Evolutionary conservation across 2,113 vertebrate species (phyloP).

Genomic region (Phyllostomus discolor): DNA sequence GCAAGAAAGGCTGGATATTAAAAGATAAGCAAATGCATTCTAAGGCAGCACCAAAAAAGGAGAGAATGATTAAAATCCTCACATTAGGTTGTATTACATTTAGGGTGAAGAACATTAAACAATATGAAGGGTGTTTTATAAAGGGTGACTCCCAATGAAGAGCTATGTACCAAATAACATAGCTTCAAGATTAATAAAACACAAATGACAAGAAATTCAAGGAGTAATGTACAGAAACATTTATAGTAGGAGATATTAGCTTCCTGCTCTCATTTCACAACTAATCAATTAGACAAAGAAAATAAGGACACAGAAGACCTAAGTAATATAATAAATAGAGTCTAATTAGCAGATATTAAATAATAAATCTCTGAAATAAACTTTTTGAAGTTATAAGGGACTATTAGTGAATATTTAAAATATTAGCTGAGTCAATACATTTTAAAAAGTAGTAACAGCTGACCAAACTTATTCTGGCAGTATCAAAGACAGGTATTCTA

Average conservation of each 20-base stretch:
- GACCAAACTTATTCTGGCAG: not conserved
- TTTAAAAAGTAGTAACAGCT: not conserved
- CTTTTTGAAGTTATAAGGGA: not conserved
- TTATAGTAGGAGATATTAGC: not conserved
- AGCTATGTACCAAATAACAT: not conserved
- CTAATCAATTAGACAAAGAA: not conserved
- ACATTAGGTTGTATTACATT: not conserved
- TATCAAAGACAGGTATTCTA: not conserved
- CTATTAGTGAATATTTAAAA: not conserved
- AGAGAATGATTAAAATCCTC: not conserved
- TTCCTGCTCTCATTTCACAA: not conserved
- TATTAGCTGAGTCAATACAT: not conserved
- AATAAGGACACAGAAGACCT: not conserved
- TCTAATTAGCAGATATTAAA: not conserved
- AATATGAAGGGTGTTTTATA: not conserved
- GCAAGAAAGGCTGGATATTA: not conserved
- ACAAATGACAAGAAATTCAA: not conserved
- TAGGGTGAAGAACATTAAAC: not conserved
- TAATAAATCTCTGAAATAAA: not conserved
- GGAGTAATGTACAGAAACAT: not conserved
- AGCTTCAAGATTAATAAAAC: not conserved
- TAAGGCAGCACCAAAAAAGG: not conserved
- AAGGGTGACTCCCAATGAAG: not conserved
- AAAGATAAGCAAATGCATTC: not conserved
- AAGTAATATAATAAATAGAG: not conserved